Conservation (phyloP, 2,113 vertebrate species). For the Mustelus asterias region DNA sequence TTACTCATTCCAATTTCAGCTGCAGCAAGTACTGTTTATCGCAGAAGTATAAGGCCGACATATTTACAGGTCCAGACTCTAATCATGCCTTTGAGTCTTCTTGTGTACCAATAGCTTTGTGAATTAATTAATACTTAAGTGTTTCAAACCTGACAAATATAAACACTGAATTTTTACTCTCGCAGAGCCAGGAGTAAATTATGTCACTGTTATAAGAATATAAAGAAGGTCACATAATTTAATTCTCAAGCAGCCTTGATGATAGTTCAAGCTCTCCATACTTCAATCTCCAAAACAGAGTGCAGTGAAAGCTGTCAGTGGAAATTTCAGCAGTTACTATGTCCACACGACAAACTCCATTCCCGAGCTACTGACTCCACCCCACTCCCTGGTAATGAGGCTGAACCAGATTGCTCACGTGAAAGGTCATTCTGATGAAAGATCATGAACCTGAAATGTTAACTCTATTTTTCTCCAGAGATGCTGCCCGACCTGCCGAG, state of each 20-base stretch:
- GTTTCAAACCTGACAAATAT: neutral
- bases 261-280: neutral
- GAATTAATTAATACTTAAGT: neutral
- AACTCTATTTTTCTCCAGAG: too few relatives aligned
- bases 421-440: too few relatives aligned
- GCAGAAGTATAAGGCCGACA: neutral
- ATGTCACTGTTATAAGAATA: neutral
- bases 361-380: too few relatives aligned
- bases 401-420: too few relatives aligned
- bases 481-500: too few relatives aligned
- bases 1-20: neutral
- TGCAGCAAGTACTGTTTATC: neutral
- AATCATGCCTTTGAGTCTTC: neutral
- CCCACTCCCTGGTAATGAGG: too few relatives aligned
- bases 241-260: neutral
- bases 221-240: neutral
- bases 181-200: neutral
- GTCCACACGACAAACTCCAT: too few relatives aligned
- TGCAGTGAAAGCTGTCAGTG: neutral
- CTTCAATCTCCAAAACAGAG: neutral
- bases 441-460: too few relatives aligned
- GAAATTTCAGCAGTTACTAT: neutral
- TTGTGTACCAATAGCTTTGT: neutral
- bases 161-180: neutral
- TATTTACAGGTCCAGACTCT: neutral